Evolutionary conservation across 2,113 vertebrate genomes (phyloP), one percentile per base, ranked within the genome.

Genomic region (Myxocyprinus asiaticus): DNA sequence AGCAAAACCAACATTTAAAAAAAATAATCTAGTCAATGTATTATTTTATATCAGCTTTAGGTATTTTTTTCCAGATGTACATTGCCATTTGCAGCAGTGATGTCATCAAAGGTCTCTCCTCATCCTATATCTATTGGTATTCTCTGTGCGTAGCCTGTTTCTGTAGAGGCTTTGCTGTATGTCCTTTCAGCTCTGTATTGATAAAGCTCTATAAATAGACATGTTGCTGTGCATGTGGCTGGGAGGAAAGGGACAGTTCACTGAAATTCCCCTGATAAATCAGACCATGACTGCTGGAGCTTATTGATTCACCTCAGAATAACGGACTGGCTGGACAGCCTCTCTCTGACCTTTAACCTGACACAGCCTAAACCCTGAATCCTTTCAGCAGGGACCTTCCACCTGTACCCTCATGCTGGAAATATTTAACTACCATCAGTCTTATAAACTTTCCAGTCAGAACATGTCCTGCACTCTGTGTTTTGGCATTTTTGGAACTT

Each of bases 181-280:
- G 78, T 73, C 47, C 50, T 64, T 64, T 64, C 22, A n/a, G 61
- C 10, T 12, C 78, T 77, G 67, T 80, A 77, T 83, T 45, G 72
- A 80, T 80, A 47, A 80, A 69, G 44, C 55, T 77, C 78, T 80
- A 83, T 67, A 72, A 76, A 80, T 83, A 83, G 72, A 15, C 58
- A 67, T 55, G 48, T 70, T 73, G 65, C 47, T 61, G 72, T 73
- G 70, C 33, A 6, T 79, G 76, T 78, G 42, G n/a, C 69, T 47
- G 42, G 48, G 64, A 66, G 50, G 22, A 51, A 48, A 47, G 33
- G 73, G 78, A 70, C 45, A 61, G 72, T 71, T 83, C 66, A 66
- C 44, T 71, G 45, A 83, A 76, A 77, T 71, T 50, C 56, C 47
- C 64, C 43, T 9, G 73, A 76, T 83, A 77, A 67, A 83, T 80